phyloP scores from a whole-genome alignment of 2,113 vertebrate genomes.

The Lepus timidus region DNA sequence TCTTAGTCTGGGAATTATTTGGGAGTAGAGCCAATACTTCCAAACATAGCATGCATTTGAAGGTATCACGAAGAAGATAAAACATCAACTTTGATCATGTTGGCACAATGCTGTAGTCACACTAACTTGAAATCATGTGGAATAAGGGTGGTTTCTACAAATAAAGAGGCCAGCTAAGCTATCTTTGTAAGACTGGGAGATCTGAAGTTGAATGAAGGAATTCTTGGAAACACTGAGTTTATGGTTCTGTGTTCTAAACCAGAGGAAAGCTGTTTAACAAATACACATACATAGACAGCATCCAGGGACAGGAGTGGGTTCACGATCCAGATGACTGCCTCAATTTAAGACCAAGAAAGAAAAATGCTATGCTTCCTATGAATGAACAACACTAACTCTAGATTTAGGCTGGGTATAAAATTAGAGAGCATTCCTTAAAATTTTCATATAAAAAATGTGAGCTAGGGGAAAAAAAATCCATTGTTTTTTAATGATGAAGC shows the following conservation, averaged over 20 bases:
- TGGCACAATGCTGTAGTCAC: neutral
- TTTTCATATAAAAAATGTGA: neutral
- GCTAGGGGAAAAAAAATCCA: neutral
- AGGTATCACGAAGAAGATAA: neutral
- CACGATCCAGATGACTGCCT: neutral
- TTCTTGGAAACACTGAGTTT: neutral
- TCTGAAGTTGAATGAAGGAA: neutral
- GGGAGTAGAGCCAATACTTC: neutral
- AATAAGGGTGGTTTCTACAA: neutral
- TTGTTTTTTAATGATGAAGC: slow-evolving; percentile 18
- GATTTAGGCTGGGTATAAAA: neutral
- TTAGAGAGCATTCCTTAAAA: neutral
- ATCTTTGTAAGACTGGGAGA: neutral
- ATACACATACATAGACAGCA: neutral
- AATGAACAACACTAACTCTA: neutral
- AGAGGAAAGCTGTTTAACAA: neutral
- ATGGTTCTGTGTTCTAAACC: neutral
- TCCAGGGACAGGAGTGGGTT: neutral
- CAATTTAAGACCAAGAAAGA: neutral
- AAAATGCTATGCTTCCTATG: neutral
- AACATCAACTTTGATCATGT: neutral
- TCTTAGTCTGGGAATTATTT: neutral
- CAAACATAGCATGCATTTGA: neutral
- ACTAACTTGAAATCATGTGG: neutral
- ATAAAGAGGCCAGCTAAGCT: neutral